phyloP scores from a whole-genome alignment of 1,140 invertebrate genomes.

The Brachionus sp. region DNA sequence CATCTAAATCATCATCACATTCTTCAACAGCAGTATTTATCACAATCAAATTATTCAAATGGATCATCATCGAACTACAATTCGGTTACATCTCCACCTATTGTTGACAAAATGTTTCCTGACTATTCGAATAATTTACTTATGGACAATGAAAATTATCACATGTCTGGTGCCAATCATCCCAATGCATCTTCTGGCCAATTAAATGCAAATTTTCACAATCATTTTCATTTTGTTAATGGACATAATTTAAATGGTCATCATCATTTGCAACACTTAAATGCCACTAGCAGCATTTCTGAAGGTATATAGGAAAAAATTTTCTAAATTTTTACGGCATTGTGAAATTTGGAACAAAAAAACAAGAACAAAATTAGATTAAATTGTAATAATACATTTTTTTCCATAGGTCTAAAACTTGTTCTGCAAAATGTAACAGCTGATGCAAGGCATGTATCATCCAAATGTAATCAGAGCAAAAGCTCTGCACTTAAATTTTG shows the following conservation, averaged over 20 bases:
- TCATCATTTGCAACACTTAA: conserved; percentile 29
- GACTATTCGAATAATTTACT: background rate
- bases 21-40: conserved; percentile 8
- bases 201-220: conserved; percentile 22
- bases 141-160: background rate
- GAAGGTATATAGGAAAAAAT: background rate
- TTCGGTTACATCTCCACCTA: background rate
- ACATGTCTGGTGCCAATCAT: background rate
- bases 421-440: too few relatives aligned
- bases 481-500: too few relatives aligned
- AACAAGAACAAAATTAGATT: too few relatives aligned
- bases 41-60: background rate
- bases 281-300: background rate
- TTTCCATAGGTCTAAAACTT: too few relatives aligned
- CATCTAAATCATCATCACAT: conserved; percentile 7
- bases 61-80: background rate
- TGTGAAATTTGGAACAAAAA: too few relatives aligned
- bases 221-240: conserved; percentile 34
- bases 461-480: too few relatives aligned
- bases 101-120: background rate
- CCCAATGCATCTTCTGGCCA: background rate
- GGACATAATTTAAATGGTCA: conserved; percentile 23
- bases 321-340: too few relatives aligned
- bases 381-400: too few relatives aligned
- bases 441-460: too few relatives aligned